Conservation (phyloP, 1,140 invertebrate species). For the Drosophila fuyamai region DNA sequence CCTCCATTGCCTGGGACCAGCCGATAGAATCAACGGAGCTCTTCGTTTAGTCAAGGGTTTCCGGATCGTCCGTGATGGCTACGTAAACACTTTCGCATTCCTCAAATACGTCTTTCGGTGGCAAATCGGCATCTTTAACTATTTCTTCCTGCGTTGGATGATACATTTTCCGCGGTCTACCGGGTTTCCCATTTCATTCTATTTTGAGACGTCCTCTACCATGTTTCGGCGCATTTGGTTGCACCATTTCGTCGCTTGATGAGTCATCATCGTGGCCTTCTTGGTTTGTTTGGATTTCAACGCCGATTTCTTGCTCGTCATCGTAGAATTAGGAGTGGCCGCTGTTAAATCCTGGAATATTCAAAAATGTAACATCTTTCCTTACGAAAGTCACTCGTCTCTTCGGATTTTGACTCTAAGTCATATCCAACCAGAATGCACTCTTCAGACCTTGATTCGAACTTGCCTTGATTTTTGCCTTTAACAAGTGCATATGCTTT, state of each 20-base stretch:
- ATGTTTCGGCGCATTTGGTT: neutral
- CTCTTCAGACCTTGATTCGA: neutral
- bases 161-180: neutral
- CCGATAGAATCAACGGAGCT: too few relatives aligned
- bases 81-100: too few relatives aligned
- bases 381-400: neutral
- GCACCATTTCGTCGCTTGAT: too few relatives aligned
- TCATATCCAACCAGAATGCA: constrained; percentile 1
- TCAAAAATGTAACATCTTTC: neutral
- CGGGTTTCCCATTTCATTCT: neutral
- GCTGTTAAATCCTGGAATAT: neutral
- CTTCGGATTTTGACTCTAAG: neutral
- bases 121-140: too few relatives aligned
- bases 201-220: neutral
- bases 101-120: too few relatives aligned
- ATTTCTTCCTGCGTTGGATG: too few relatives aligned
- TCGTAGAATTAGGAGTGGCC: neutral
- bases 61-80: too few relatives aligned
- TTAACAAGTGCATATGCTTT: constrained; percentile 4
- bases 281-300: neutral
- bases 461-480: constrained; percentile 1
- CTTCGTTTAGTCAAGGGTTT: too few relatives aligned
- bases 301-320: neutral
- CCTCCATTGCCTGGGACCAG: too few relatives aligned
- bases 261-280: neutral